A percentile compares a stretch with the other conserved stretches of the same genome.
phyloP scores from a whole-genome alignment of 2,113 vertebrate genomes.

The Budorcas taxicolor region DNA sequence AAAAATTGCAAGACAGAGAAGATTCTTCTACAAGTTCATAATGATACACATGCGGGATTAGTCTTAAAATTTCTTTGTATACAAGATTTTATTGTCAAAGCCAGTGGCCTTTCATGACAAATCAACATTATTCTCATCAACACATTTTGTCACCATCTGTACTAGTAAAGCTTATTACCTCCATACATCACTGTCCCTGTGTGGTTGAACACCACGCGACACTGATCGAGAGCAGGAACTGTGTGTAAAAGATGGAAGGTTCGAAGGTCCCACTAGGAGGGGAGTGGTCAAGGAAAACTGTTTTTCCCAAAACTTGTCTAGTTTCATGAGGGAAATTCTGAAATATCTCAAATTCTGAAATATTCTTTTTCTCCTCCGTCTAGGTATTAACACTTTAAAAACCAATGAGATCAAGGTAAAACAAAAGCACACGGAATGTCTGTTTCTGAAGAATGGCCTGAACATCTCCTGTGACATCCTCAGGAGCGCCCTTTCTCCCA shows the following conservation, averaged over 20 bases:
- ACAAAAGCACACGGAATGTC: background rate
- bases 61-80: background rate
- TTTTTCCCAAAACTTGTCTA: background rate
- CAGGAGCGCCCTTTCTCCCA: background rate
- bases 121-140: background rate
- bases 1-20: background rate
- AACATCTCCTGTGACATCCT: background rate
- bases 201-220: constrained; percentile 99
- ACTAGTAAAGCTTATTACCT: constrained; percentile 80
- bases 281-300: constrained; percentile 78
- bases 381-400: background rate
- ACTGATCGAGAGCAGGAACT: constrained; percentile 97
- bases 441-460: background rate
- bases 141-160: background rate
- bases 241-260: constrained; percentile 98
- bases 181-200: constrained; percentile 98
- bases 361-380: background rate
- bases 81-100: constrained; percentile 7
- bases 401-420: background rate
- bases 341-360: background rate
- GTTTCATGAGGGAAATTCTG: background rate
- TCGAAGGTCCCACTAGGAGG: constrained; percentile 93
- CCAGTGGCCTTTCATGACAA: background rate
- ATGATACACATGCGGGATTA: background rate
- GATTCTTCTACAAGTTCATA: background rate